Evolutionary conservation across 2,113 vertebrate species (phyloP).

Genomic region (Xiphophorus hellerii): DNA sequence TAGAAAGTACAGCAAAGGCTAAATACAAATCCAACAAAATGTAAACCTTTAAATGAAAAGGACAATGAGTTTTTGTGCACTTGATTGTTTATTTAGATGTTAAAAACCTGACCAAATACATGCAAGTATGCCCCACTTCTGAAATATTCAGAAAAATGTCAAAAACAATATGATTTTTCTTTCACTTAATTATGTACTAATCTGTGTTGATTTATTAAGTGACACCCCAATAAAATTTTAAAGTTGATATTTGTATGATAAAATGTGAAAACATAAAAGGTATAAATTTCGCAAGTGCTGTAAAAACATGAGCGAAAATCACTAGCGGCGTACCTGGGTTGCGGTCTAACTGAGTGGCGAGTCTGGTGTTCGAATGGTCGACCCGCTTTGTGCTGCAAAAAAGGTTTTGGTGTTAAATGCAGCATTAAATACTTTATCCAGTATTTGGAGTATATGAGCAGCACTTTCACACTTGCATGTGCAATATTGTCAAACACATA

Average conservation of each 20-base stretch:
- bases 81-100: too few species aligned
- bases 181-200: background rate
- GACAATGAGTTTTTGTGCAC: too few species aligned
- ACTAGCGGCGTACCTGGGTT: constrained; percentile 81
- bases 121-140: too few species aligned
- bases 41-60: too few species aligned
- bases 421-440: background rate
- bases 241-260: background rate
- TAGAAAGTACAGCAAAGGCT: too few species aligned
- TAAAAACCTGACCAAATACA: too few species aligned
- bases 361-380: constrained; percentile 91
- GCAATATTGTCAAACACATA: constrained; percentile 59
- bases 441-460: background rate
- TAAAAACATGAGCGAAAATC: background rate
- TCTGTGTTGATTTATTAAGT: background rate
- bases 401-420: background rate
- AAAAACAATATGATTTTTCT: too few species aligned
- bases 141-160: too few species aligned
- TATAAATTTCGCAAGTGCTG: background rate
- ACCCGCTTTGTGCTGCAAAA: constrained; percentile 88
- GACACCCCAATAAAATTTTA: background rate
- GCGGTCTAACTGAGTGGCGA: constrained; percentile 89
- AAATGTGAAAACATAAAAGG: background rate
- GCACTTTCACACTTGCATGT: too few species aligned
- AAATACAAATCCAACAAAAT: too few species aligned